Conservation (phyloP, 2,797 vertebrate species). For the Helostoma temminkii region DNA sequence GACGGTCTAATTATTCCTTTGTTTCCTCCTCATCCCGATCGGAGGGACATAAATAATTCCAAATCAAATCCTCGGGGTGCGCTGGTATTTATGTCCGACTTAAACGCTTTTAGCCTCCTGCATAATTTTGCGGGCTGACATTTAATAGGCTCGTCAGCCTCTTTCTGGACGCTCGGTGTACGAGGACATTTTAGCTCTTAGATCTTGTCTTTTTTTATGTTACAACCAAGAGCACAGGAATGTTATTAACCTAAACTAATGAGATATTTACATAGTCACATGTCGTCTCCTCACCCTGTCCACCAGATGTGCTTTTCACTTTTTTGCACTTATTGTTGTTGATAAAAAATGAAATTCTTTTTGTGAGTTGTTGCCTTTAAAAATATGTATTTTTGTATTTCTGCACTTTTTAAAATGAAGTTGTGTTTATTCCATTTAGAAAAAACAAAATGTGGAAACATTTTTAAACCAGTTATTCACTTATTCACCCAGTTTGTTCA, state of each 20-base stretch:
- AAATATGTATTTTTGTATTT: constrained; percentile 38
- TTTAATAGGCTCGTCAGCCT: constrained; percentile 81
- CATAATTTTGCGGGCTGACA: constrained; percentile 78
- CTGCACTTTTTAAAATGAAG: constrained; percentile 21
- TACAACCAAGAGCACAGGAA: constrained; percentile 45
- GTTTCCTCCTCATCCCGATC: constrained; percentile 77
- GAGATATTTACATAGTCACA: constrained; percentile 64
- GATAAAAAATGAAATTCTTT: constrained; percentile 11
- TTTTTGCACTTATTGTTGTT: not conserved
- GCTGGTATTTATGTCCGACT: constrained; percentile 69
- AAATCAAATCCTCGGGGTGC: constrained; percentile 77
- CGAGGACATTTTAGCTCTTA: constrained; percentile 36
- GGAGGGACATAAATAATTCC: constrained; percentile 80
- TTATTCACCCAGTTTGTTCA: too few relatives aligned
- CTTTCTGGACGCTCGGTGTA: constrained; percentile 44
- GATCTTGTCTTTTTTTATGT: constrained; percentile 38
- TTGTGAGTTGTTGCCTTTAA: constrained; percentile 3
- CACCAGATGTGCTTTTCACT: not conserved
- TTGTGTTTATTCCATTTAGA: constrained; percentile 17
- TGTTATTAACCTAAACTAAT: constrained; percentile 64
- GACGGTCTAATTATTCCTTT: constrained; percentile 87
- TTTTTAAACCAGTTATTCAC: not conserved
- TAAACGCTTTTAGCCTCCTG: constrained; percentile 74
- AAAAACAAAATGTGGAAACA: not conserved
- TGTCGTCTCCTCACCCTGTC: constrained; percentile 1